A percentile compares a stretch with the other conserved stretches of the same genome.
These are phyloP conservation scores for Troides aeacus DNA, from an alignment of 2,888 invertebrate species.

Conservation along the genomic window DNA sequence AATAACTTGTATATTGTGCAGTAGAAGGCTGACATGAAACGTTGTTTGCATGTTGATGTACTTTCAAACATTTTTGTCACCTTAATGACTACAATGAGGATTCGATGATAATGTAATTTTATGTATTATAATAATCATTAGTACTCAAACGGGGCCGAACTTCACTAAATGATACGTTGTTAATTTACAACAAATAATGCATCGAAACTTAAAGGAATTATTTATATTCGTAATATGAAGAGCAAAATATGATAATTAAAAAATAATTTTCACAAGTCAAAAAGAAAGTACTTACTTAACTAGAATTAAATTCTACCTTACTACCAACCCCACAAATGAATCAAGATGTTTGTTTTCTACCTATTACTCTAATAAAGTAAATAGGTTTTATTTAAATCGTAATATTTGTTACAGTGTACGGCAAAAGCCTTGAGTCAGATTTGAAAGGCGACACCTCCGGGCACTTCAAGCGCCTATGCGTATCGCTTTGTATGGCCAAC, in stretches of 20 bases:
- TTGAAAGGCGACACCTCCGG: conserved; percentile 96
- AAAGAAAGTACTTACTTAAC: no score
- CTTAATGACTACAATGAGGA: background rate
- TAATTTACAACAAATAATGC: no score
- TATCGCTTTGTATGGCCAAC: conserved; percentile 92
- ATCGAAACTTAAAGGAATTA: no score
- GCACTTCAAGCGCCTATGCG: conserved; percentile 94
- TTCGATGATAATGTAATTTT: background rate
- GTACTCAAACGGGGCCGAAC: no score
- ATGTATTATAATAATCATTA: background rate
- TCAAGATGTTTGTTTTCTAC: no score
- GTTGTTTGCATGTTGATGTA: background rate
- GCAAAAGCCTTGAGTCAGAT: conserved; percentile 89
- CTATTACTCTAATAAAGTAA: no score
- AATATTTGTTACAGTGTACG: conserved; percentile 83
- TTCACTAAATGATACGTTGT: no score
- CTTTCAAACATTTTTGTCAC: background rate
- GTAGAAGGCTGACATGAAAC: background rate
- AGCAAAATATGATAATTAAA: no score
- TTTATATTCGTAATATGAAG: no score
- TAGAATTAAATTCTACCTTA: no score
- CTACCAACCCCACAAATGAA: no score
- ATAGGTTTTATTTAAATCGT: background rate
- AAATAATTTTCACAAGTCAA: no score
- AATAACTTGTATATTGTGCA: background rate